Conservation (phyloP, 2,113 vertebrate species). For the Callopanchax toddi region DNA sequence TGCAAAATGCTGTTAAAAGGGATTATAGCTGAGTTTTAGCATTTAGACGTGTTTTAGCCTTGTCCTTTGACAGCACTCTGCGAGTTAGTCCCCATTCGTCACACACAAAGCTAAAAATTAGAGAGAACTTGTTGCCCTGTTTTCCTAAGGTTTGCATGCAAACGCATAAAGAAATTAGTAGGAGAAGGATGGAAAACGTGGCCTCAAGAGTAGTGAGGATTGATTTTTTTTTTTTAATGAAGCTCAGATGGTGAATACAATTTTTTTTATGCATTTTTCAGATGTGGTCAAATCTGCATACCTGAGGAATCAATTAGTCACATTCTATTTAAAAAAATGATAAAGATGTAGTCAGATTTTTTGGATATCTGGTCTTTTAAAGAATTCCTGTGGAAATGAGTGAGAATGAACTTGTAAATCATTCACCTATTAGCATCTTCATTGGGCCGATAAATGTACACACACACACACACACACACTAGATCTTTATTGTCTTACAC, state of each 20-base stretch:
- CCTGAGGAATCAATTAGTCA: too few species aligned
- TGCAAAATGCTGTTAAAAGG: slow-evolving; percentile 44
- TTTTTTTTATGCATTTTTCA: too few species aligned
- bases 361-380: not conserved
- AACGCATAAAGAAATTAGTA: slow-evolving; percentile 26
- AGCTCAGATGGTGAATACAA: too few species aligned
- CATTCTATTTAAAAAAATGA: too few species aligned
- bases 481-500: slow-evolving; percentile 13
- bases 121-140: slow-evolving; percentile 38
- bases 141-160: slow-evolving; percentile 31
- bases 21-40: slow-evolving; percentile 25
- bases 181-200: slow-evolving; percentile 21
- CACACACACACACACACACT: not conserved
- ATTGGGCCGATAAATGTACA: not conserved
- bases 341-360: too few species aligned
- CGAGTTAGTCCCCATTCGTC: slow-evolving; percentile 47
- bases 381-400: not conserved
- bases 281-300: too few species aligned
- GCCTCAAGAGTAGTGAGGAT: not conserved
- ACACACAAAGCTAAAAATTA: slow-evolving; percentile 45
- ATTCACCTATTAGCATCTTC: slow-evolving; percentile 36
- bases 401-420: slow-evolving; percentile 32
- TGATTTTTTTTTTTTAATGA: too few species aligned
- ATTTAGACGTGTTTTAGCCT: slow-evolving; percentile 37
- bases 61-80: slow-evolving; percentile 35